Base-by-base conservation (phyloP, 2,113 vertebrate species). In the Bubo scandiacus region DNA sequence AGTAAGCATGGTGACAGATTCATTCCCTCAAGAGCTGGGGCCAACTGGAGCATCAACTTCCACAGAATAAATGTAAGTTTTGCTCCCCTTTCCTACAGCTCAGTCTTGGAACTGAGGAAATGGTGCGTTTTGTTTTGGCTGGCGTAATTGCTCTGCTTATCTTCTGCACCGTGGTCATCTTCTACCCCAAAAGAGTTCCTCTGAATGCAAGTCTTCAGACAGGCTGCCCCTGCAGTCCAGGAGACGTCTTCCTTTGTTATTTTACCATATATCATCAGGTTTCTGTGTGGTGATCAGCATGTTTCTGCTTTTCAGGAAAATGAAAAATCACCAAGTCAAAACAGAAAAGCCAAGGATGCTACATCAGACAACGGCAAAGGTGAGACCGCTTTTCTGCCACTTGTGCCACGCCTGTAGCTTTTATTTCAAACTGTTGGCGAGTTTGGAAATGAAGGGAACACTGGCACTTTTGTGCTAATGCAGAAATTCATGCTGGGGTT, bases 41-140 rank as follows among this genome's bases (percentile, higher is more conserved):
- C 99, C 96, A 99, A 99, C 98, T 99, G 99, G 99, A 99, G 99
- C 75, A 99, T 99, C 89, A 99, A 99, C 94, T 99, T 99, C 96
- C 99, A 99, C 97, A 98, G 99, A 91, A 99, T 99, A 98, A 99
- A 99, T 63, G 99, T 99, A 95, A 98, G 98, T 94, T 65, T 86
- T 79, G 16, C 25, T 51, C 20, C 15, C 5, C 9, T 86, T 27
- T 92, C n/a, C 43, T 66, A 2, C 30, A 81, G 30, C 51, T 52
- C 38, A 36, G 25, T 14, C 65, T 79, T 63, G 57, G 29, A 74
- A 81, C 22, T 51, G 36, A 84, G 38, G 55, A 66, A 78, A 3
- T 21, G 4, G 5, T 57, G 12, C 7, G 1, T 52, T 88, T 65
- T 49, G 6, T 21, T 84, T 78, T 74, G 43, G 4, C 30, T 82